Conservation (phyloP, 2,113 vertebrate genomes). For the Sylvia atricapilla region DNA sequence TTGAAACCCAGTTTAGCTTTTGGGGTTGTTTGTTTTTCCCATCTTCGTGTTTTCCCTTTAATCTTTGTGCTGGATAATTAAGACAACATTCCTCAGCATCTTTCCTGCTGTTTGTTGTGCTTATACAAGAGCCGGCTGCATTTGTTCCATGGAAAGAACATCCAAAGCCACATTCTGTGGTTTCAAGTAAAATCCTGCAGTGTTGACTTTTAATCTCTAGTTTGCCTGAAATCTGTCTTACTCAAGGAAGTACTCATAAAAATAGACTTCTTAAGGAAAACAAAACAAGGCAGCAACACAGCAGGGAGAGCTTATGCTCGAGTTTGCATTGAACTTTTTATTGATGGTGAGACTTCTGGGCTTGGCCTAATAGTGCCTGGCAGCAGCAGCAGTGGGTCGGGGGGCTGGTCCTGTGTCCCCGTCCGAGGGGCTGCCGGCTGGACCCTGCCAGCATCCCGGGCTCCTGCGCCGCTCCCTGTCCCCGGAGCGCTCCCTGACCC, state of each 20-base stretch:
- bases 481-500: neutral
- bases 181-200: neutral
- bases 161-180: neutral
- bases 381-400: neutral
- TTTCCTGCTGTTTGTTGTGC: constrained; percentile 23
- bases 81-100: constrained; percentile 36
- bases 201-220: neutral
- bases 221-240: neutral
- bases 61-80: constrained; percentile 23
- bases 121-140: neutral
- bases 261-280: neutral
- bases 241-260: neutral
- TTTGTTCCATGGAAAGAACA: neutral
- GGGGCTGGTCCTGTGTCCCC: neutral
- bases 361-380: neutral
- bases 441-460: neutral
- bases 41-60: neutral
- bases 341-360: neutral
- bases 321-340: neutral
- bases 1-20: neutral
- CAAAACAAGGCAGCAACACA: neutral
- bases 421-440: neutral
- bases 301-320: neutral
- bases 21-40: neutral
- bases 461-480: fast-evolving